Evolutionary conservation across 2,797 vertebrate genomes (phyloP), one percentile per base, ranked within the genome.

Genomic region (Linurgus olivaceus): DNA sequence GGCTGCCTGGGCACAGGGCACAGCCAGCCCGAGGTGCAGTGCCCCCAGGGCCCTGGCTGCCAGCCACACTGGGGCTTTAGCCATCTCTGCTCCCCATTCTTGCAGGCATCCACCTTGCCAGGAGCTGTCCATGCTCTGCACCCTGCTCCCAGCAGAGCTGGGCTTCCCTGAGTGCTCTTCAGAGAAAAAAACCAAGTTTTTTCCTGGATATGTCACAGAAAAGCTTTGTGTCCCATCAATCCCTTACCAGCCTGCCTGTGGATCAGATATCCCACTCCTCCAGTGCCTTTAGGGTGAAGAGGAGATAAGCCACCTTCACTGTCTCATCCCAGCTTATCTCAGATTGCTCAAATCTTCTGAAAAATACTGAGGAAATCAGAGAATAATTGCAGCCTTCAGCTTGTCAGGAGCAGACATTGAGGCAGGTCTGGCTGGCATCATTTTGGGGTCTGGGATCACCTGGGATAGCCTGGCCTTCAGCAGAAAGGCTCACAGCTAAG

Each of bases 81-180:
- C 35, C 38, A 18, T 10, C 61, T 67, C 85, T 47, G 33, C 54
- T 63, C 61, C 65, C 8, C 9, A 1, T 35, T 66, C 65, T 5
- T 5, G 13, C 44, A 61, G 83, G 12, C 17, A 52, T 17, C 20
- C 67, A 11, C 40, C 35, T 54, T 50, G 15, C 37, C 33, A 67
- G 70, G 55, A 88, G 48, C 26, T 11, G 1, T 3, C 16, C 0
- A 0, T 40, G 47, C n/a, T 45, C 58, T 13, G 2, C 0, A 1
- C 21, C 9, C 35, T 24, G 57, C 20, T 86, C 48, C 51, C 45
- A 19, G 0, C 9, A 13, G 23, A 71, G 17, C 54, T 59, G 81
- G 40, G 3, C 52, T 77, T 77, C 38, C 59, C 3, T 0, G 13
- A 25, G 3, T 10, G 10, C 45, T 23, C 28, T 1, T 57, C 63